phyloP scores from a whole-genome alignment of 2,888 invertebrate species.

The Elgonia sp. region DNA sequence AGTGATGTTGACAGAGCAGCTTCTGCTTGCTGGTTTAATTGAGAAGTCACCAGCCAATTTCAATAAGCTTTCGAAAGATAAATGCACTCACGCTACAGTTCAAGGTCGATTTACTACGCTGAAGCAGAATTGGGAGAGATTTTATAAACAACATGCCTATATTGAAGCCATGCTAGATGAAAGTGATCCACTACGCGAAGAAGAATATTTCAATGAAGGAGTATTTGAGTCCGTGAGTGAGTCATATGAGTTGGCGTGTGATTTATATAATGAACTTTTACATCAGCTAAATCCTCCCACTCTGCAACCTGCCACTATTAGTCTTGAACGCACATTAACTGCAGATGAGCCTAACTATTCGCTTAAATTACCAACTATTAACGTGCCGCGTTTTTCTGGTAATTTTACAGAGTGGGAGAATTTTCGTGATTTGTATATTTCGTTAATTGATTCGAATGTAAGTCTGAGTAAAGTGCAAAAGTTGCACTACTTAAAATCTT shows the following conservation, averaged over 20 bases:
- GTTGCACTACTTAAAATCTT: no score
- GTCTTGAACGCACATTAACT: no score
- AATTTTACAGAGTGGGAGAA: slow-evolving; percentile 10
- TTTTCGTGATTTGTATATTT: slow-evolving; percentile 15
- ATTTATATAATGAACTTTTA: not conserved
- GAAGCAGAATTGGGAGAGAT: not conserved
- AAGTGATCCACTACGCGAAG: not conserved
- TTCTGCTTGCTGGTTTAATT: not conserved
- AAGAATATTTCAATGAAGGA: not conserved
- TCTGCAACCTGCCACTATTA: no score
- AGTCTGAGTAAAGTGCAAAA: no score
- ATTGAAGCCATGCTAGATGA: not conserved
- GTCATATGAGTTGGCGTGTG: not conserved
- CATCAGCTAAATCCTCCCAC: no score
- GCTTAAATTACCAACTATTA: slow-evolving; percentile 7
- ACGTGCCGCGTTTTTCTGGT: slow-evolving; percentile 19
- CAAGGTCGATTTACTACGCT: not conserved
- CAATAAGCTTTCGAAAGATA: not conserved
- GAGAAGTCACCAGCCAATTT: not conserved
- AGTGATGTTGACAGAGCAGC: no score
- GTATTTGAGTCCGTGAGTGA: not conserved
- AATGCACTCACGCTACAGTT: not conserved
- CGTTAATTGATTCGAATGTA: not conserved
- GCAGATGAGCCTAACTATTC: not conserved
- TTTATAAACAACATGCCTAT: not conserved